Evolutionary conservation across 2,797 vertebrate genomes (phyloP), one percentile per base, ranked within the genome.

Genomic region (Numenius phaeopus): DNA sequence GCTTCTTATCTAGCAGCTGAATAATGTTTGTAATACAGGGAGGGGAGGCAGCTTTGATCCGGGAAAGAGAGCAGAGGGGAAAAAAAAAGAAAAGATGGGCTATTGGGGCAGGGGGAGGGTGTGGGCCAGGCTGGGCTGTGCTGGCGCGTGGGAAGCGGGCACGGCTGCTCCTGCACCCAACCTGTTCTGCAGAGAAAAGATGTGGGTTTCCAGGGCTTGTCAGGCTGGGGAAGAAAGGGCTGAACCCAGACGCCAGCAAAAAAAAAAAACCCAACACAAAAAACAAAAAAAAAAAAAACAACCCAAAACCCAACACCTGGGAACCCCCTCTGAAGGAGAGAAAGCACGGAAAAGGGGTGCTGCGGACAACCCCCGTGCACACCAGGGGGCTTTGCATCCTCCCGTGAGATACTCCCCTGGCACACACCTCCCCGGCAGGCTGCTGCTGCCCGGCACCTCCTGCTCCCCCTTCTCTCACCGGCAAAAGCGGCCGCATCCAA

Each of bases 1-100:
- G 87, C 91, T 58, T 61, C 96, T 98, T 97, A 97, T 96, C 97
- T 96, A 61, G 39, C 55, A 83, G 91, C 96, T 89, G 93, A 95
- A 87, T 96, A 93, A 94, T 94, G 94, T 91, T 94, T 94, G 94
- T 39, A 55, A 34, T 94, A 32, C 52, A 77, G 89, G 95, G 90
- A 95, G 92, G 89, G 88, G 69, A 91, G 83, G 81, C 81, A 91
- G 90, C 96, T 93, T 85, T 78, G 71, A 89, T 84, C 87, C 7
- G 1, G 89, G 93, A 90, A 81, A 57, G 44, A 58, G 70, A 77
- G 87, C 69, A 80, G 55, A 59, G 58, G 55, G 9, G 5, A 24
- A 4, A 11, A 4, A 19, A 32, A 49, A 50, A 40, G 39, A 17
- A 39, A 37, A 69, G 64, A 24, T 32, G 61, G 90, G 58, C 70